Base-by-base conservation (phyloP, 2,797 vertebrate species). In the Sebastes iracundus region DNA sequence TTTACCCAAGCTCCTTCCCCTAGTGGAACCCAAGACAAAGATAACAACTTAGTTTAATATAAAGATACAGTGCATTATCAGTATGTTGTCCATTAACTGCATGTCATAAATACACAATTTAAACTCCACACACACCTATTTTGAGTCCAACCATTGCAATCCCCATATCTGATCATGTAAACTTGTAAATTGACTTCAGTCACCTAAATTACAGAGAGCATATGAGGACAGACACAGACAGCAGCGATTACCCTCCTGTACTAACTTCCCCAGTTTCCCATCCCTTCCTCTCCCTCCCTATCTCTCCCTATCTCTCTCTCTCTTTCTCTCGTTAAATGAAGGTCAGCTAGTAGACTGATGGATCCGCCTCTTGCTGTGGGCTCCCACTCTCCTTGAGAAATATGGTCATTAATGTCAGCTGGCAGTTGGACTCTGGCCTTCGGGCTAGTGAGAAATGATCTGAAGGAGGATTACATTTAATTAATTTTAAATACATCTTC, bases 401-500 rank as follows among this genome's bases (percentile, higher is more conserved):
- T 81, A 77, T 76, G 35, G 59, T 75, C 83, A 87, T 92, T 92
- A 90, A 88, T 80, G 81, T 82, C 83, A 87, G 85, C 82, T 27
- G 58, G 71, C 81, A 81, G 77, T 77, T 70, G 81, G 83, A 84
- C 74, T 76, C 32, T 55, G 65, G 74, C 80, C 86, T 92, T 85
- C 67, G 32, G 82, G 82, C 67, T 35, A 53, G 61, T 71, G 83
- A 91, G 81, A 81, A 91, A 91, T 81, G 65, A 90, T 87, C 83
- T 79, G 38, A 76, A 84, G 79, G 83, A 64, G 53, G 75, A 93
- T 91, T 87, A 87, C 66, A 76, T 87, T 79, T 78, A 75, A 88
- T 92, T 90, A n/a, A 83, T 76, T 86, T 82, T 20, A 80, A 87
- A 82, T 80, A 80, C 55, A 68, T 88, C 78, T 79, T 77, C 79